Conservation (phyloP, 2,888 invertebrate genomes). For the Eilema sororculum region DNA sequence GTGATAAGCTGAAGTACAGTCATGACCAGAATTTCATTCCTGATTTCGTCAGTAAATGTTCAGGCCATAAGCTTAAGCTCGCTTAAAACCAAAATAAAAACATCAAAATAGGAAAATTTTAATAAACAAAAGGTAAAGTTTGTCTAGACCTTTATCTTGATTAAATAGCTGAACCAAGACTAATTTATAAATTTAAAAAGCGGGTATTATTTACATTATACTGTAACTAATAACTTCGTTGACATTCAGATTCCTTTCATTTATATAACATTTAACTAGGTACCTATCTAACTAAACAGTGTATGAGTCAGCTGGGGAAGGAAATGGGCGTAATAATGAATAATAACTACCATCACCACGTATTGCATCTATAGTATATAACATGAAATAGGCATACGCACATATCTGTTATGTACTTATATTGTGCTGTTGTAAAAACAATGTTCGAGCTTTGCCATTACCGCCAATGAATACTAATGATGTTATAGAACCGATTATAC, state of each 20-base stretch:
- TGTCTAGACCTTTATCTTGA: neutral
- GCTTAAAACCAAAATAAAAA: neutral
- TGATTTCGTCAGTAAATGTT: neutral
- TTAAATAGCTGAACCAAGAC: neutral
- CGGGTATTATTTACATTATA: neutral
- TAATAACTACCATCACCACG: slow-evolving; percentile 25
- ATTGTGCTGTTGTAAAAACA: slow-evolving; percentile 7
- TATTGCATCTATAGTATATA: slow-evolving; percentile 5
- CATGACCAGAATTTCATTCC: neutral
- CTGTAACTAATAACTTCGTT: neutral
- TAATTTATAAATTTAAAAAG: neutral
- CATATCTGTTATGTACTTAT: slow-evolving; percentile 7
- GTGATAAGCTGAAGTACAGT: neutral
- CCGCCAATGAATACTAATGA: slow-evolving; percentile 9
- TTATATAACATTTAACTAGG: slow-evolving; percentile 39
- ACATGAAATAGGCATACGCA: neutral
- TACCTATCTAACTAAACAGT: slow-evolving; percentile 20
- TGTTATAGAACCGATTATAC: neutral
- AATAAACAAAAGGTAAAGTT: neutral
- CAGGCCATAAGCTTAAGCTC: neutral
- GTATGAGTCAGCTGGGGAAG: slow-evolving; percentile 48
- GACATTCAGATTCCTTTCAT: slow-evolving; percentile 24
- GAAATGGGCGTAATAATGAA: slow-evolving; percentile 40
- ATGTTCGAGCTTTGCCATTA: neutral
- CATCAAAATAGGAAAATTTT: neutral